These are phyloP conservation scores for Argopecten irradians DNA, from an alignment of 1,140 invertebrate genomes.

Conservation along the genomic window DNA sequence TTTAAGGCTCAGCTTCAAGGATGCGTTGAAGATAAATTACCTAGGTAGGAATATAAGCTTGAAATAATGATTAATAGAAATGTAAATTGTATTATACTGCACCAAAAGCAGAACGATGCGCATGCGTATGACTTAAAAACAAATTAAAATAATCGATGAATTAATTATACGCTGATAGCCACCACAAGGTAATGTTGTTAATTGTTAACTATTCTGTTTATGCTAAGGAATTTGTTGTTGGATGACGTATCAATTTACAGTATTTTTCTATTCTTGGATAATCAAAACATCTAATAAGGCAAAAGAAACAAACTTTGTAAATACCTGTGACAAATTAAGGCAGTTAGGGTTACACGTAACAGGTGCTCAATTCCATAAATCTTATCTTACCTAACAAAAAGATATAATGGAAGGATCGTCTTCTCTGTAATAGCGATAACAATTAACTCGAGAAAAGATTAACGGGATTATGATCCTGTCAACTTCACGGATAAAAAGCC, in stretches of 20 bases:
- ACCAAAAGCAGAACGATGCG: background rate
- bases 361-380: background rate
- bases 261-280: slow-evolving; percentile 1
- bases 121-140: background rate
- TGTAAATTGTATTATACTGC: background rate
- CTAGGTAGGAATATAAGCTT: background rate
- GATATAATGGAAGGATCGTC: background rate
- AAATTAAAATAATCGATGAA: background rate
- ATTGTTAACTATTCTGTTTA: background rate
- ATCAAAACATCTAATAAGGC: background rate
- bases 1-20: background rate
- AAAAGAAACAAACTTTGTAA: background rate
- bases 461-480: background rate
- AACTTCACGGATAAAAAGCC: background rate
- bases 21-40: background rate
- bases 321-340: background rate
- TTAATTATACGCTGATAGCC: background rate
- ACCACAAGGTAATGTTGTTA: background rate
- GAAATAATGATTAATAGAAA: background rate
- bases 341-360: background rate
- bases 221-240: background rate
- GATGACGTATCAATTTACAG: background rate
- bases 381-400: background rate
- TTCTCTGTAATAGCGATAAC: background rate
- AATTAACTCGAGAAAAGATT: background rate